Evolutionary conservation across 2,797 vertebrate genomes (phyloP).

Genomic region (Pteropus rufus): DNA sequence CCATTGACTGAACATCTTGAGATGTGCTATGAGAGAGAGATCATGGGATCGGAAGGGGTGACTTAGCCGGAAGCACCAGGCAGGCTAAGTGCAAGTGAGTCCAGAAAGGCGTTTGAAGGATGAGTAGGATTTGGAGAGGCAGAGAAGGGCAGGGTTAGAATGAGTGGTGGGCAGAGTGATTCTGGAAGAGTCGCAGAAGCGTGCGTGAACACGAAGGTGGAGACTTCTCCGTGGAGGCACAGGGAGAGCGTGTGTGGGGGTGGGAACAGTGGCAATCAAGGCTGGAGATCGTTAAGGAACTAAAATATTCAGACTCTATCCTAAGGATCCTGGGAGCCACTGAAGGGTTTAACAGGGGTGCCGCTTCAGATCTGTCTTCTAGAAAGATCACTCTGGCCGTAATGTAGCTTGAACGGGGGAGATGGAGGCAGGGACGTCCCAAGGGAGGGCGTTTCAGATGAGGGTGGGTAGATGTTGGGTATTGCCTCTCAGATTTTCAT

Average conservation of each 20-base stretch:
- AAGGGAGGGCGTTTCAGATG: not conserved
- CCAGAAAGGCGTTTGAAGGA: not conserved
- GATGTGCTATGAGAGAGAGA: not conserved
- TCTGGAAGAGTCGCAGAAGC: not conserved
- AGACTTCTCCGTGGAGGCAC: not conserved
- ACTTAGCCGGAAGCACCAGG: not conserved
- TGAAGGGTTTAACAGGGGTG: not conserved
- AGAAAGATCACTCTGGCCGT: not conserved
- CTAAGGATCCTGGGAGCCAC: not conserved
- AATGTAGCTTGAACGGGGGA: not conserved
- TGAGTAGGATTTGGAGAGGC: not conserved
- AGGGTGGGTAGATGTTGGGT: not conserved
- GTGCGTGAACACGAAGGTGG: not conserved
- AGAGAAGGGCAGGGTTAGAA: not conserved
- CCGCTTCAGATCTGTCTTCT: not conserved
- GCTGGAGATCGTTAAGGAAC: not conserved
- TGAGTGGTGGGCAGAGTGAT: not conserved
- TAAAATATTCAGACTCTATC: not conserved
- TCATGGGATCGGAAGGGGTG: not conserved
- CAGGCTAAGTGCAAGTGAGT: not conserved
- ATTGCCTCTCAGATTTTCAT: not conserved
- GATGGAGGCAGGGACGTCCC: not conserved
- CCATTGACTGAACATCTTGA: not conserved
- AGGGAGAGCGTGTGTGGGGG: no score
- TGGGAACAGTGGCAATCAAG: not conserved